Percentiles rank a stretch among this genome's conserved stretches.
Conservation (phyloP, 2,113 vertebrate species). For the Uria aalge region DNA sequence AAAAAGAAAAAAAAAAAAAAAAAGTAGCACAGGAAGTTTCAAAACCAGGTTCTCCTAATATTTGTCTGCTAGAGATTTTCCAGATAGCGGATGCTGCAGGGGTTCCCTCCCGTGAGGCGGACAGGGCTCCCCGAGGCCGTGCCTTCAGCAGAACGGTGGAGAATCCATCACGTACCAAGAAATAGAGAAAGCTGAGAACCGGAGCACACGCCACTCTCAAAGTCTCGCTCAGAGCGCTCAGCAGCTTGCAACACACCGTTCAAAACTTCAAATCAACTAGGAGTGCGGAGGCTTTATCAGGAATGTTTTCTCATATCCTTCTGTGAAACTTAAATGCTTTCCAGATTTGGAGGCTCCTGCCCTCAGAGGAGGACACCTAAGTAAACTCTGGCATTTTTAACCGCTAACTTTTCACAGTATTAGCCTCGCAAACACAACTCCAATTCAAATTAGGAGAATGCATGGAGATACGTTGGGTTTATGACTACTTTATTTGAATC, state of each 20-base stretch:
- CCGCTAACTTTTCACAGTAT: not conserved
- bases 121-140: not conserved
- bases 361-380: not conserved
- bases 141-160: not conserved
- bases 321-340: not conserved
- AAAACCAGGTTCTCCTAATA: conserved; percentile 18
- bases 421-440: not conserved
- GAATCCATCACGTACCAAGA: not conserved
- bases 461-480: not conserved
- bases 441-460: not conserved
- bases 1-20: not conserved
- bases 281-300: not conserved
- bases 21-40: conserved; percentile 28
- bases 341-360: not conserved
- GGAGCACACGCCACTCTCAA: not conserved
- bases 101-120: not conserved
- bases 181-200: not conserved
- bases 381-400: not conserved
- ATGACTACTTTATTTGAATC: not conserved
- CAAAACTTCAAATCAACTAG: not conserved
- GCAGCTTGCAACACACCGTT: not conserved
- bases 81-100: not conserved
- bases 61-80: conserved; percentile 47
- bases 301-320: not conserved
- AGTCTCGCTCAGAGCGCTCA: not conserved